Evolutionary conservation across 1,140 invertebrate species (phyloP).

Genomic region (Magallana ariakensis): DNA sequence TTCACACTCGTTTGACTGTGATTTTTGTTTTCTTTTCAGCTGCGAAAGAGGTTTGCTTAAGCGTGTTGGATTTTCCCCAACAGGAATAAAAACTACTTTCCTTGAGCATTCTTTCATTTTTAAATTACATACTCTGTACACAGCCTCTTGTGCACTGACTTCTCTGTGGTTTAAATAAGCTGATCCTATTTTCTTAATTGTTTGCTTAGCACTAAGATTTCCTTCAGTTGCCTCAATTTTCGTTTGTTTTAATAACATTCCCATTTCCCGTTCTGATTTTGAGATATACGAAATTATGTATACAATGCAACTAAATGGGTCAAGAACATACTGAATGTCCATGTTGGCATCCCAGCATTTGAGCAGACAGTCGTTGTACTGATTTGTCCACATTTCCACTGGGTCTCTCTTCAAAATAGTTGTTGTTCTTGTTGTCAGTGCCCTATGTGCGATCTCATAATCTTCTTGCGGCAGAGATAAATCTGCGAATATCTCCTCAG

Average conservation of each 20-base stretch:
- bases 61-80: constrained; percentile 29
- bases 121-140: constrained; percentile 52
- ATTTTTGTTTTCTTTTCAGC: neutral
- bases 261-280: constrained; percentile 55
- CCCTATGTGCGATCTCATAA: constrained; percentile 24
- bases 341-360: constrained; percentile 44
- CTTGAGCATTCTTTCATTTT: constrained; percentile 52
- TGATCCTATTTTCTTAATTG: constrained; percentile 43
- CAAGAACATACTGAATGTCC: constrained; percentile 39
- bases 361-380: constrained; percentile 39
- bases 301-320: constrained; percentile 19
- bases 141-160: constrained; percentile 56
- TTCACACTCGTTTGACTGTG: neutral
- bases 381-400: constrained; percentile 37
- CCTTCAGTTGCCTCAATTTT: constrained; percentile 45
- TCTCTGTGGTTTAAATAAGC: constrained; percentile 51
- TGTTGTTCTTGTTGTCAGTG: neutral
- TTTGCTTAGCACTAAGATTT: constrained; percentile 47
- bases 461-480: neutral
- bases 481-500: neutral
- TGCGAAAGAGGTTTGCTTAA: constrained; percentile 9
- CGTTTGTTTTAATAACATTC: constrained; percentile 44
- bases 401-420: neutral
- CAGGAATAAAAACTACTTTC: constrained; percentile 52
- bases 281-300: constrained; percentile 52